phyloP scores from a whole-genome alignment of 2,888 invertebrate species.

The Dryocosmus kuriphilus region DNA sequence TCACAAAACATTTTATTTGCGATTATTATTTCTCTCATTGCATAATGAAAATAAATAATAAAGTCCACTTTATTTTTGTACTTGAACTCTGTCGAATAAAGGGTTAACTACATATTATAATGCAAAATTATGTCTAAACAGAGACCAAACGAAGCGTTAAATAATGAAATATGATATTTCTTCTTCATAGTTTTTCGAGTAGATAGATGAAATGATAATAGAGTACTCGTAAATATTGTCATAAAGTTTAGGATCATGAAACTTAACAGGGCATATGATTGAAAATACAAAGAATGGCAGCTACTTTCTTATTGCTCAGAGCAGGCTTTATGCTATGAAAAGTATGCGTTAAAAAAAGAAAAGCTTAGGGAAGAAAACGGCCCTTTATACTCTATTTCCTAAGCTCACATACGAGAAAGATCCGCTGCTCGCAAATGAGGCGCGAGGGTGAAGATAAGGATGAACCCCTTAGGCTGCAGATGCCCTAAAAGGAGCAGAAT shows the following conservation, averaged over 20 bases:
- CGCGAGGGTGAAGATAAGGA: slow-evolving; percentile 64
- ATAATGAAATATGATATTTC: too few relatives aligned
- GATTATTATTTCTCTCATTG: not conserved
- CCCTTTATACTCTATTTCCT: slow-evolving; percentile 14
- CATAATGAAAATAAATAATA: too few relatives aligned
- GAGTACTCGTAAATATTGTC: slow-evolving; percentile 7
- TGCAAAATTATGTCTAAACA: too few relatives aligned
- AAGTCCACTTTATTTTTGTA: too few relatives aligned
- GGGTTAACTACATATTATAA: too few relatives aligned
- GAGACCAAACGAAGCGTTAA: too few relatives aligned
- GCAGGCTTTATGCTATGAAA: slow-evolving; percentile 7
- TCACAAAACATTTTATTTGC: not conserved
- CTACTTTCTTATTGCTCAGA: slow-evolving; percentile 30
- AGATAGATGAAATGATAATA: not conserved
- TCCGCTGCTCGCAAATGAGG: slow-evolving; percentile 63
- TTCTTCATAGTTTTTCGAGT: too few relatives aligned
- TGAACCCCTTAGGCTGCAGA: slow-evolving; percentile 59
- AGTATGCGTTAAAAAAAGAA: slow-evolving; percentile 23
- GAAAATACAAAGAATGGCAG: slow-evolving; percentile 24
- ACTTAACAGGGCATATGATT: slow-evolving; percentile 36
- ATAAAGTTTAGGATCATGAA: not conserved
- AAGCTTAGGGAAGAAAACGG: slow-evolving; percentile 32
- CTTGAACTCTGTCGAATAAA: too few relatives aligned
- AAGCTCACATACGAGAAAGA: slow-evolving; percentile 37
- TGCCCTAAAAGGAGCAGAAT: slow-evolving; percentile 58